Evolutionary conservation across 2,113 vertebrate species (phyloP).

Genomic region (Poeciliopsis turrubarensis): DNA sequence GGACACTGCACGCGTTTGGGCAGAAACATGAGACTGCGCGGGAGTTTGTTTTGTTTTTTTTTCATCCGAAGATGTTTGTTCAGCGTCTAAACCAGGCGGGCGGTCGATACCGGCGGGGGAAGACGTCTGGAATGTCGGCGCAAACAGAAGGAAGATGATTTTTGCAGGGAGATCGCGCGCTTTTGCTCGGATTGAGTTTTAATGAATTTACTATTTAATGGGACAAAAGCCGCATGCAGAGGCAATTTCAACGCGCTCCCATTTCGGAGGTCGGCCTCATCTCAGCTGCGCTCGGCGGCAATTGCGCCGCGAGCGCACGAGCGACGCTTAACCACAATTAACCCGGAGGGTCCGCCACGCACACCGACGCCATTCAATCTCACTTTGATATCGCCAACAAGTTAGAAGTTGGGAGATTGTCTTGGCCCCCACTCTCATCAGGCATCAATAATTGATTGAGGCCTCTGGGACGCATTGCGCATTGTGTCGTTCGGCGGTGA

Average conservation of each 20-base stretch:
- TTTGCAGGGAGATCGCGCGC: conserved; percentile 14
- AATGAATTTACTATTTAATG: conserved; percentile 66
- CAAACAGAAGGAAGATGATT: conserved; percentile 25
- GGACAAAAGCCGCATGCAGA: conserved; percentile 58
- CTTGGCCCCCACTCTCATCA: conserved; percentile 70
- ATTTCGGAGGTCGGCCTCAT: conserved; percentile 68
- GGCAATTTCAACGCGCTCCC: conserved; percentile 60
- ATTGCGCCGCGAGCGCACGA: conserved; percentile 61
- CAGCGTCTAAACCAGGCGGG: conserved; percentile 48
- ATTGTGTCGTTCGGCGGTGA: conserved; percentile 70
- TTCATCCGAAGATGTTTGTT: conserved; percentile 72
- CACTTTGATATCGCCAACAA: conserved; percentile 63
- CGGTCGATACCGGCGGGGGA: conserved; percentile 18
- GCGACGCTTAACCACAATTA: conserved; percentile 78
- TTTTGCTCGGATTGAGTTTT: conserved; percentile 18
- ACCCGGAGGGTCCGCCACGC: conserved; percentile 53
- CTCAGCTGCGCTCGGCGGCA: conserved; percentile 68
- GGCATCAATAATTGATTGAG: conserved; percentile 82
- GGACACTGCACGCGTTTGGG: conserved; percentile 70
- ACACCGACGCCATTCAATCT: conserved; percentile 70
- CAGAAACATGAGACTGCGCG: conserved; percentile 69
- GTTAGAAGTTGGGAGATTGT: conserved; percentile 74
- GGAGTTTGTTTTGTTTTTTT: conserved; percentile 43
- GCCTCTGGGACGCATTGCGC: conserved; percentile 63
- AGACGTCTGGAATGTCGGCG: conserved; percentile 22